Evolutionary conservation across 1,140 invertebrate species (phyloP).

Genomic region (Dermatophagoides farinae): DNA sequence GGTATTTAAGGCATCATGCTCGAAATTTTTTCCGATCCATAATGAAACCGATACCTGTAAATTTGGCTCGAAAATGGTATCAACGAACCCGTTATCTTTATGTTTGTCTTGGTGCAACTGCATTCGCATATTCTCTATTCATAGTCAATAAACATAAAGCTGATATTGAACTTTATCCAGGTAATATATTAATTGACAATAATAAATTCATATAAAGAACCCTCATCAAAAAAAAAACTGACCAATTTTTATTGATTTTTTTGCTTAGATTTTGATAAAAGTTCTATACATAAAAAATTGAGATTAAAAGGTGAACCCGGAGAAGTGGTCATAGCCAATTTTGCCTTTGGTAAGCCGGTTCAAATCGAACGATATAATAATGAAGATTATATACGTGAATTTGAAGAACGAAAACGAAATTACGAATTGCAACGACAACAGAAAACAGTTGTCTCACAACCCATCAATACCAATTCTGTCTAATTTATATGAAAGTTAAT

Average conservation of each 20-base stretch:
- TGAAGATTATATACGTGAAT: background rate
- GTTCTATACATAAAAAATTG: background rate
- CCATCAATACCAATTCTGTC: background rate
- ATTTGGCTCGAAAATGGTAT: background rate
- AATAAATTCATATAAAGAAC: background rate
- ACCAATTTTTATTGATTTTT: background rate
- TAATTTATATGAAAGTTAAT: background rate
- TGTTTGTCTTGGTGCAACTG: background rate
- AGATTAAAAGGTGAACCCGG: background rate
- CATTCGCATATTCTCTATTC: background rate
- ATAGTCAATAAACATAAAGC: background rate
- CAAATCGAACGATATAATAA: background rate
- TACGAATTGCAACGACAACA: background rate
- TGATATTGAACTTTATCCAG: background rate
- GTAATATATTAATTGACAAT: background rate
- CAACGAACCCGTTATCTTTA: background rate
- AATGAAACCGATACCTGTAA: background rate
- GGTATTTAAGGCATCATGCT: constrained; percentile 2
- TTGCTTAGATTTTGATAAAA: background rate
- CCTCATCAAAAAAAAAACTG: background rate
- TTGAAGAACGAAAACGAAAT: background rate
- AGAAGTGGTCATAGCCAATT: background rate
- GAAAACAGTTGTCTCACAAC: background rate
- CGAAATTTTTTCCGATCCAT: background rate
- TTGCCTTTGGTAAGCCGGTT: background rate